phyloP scores from a whole-genome alignment of 2,113 vertebrate species.

The Plectropomus leopardus region DNA sequence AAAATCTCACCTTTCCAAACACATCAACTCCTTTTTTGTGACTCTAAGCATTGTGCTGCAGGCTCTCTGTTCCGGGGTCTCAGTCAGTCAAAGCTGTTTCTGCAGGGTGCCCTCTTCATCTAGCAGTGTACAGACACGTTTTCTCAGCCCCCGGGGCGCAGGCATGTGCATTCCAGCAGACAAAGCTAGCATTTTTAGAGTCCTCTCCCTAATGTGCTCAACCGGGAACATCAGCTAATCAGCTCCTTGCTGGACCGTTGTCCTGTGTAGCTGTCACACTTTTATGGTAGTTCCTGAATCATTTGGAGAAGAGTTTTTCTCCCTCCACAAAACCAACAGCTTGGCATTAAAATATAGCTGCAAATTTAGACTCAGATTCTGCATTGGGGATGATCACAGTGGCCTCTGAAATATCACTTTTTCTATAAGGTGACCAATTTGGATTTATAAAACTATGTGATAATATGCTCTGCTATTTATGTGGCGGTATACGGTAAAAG shows the following conservation, averaged over 20 bases:
- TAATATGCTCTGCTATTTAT: background rate
- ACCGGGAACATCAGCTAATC: conserved; percentile 49
- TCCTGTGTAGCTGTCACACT: conserved; percentile 27
- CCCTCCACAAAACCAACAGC: background rate
- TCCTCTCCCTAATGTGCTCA: conserved; percentile 63
- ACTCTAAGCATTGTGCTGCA: conserved; percentile 41
- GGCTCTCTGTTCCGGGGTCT: conserved; percentile 45
- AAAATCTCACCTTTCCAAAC: conserved; percentile 22
- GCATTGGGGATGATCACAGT: background rate
- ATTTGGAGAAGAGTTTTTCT: background rate
- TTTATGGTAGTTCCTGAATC: background rate
- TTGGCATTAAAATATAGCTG: background rate
- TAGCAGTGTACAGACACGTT: conserved; percentile 87
- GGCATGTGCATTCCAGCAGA: conserved; percentile 86
- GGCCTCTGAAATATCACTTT: background rate
- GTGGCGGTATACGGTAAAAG: conserved; percentile 11
- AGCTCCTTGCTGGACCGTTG: conserved; percentile 35
- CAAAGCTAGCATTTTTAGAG: conserved; percentile 83
- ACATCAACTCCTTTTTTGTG: conserved; percentile 13
- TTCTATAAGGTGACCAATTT: background rate
- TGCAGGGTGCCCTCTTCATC: conserved; percentile 79
- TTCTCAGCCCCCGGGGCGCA: conserved; percentile 82
- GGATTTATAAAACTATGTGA: background rate
- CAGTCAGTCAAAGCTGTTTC: conserved; percentile 67
- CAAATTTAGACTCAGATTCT: background rate